Conservation (phyloP, 2,113 vertebrate species). For the crab-eating macaque (Macaca fascicularis) region DNA sequence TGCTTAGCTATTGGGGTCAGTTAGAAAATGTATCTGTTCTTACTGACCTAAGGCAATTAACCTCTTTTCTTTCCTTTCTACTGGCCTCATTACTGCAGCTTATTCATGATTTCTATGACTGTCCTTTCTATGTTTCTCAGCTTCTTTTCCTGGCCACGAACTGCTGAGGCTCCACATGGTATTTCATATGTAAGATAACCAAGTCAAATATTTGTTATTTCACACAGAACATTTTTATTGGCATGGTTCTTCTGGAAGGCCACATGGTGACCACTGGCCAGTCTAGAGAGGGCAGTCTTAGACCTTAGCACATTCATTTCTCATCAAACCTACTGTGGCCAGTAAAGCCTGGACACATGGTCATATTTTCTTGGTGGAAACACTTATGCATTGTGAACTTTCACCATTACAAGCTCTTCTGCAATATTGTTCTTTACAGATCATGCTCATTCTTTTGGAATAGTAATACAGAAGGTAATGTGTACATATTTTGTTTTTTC, state of each 20-base stretch:
- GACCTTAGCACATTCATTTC: neutral
- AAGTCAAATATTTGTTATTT: neutral
- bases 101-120: neutral
- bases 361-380: neutral
- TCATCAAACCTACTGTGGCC: neutral
- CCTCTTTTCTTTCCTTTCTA: neutral
- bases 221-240: neutral
- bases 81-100: neutral
- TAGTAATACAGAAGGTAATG: neutral
- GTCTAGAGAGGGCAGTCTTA: neutral
- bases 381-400: neutral
- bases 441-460: neutral
- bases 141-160: neutral
- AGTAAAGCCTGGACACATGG: neutral
- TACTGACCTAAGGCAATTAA: neutral
- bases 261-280: neutral
- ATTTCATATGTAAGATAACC: neutral
- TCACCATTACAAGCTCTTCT: neutral
- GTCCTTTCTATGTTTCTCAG: neutral
- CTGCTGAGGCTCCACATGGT: neutral
- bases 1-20: neutral
- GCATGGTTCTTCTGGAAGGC: neutral
- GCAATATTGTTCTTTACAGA: neutral
- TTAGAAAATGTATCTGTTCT: neutral
- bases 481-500: neutral